Conservation (phyloP, 2,888 invertebrate genomes). For the Blomia tropicalis region DNA sequence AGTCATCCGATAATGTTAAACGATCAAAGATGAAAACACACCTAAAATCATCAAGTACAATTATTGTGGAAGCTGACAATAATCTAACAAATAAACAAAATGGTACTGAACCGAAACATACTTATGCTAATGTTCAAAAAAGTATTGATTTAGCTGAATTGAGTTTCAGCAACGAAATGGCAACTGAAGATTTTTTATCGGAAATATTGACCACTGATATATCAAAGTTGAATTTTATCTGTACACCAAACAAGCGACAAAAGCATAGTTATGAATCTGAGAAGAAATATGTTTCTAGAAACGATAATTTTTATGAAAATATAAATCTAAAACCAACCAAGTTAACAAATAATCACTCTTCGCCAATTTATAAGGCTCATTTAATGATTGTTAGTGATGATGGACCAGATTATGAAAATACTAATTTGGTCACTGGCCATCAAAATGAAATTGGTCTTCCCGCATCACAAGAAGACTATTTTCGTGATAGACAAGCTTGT, state of each 20-base stretch:
- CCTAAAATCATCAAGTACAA: background rate
- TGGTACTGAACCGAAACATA: background rate
- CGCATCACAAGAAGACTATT: background rate
- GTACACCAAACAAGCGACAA: background rate
- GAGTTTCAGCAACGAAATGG: conserved; percentile 7
- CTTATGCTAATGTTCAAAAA: background rate
- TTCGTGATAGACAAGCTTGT: background rate
- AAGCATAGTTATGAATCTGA: background rate
- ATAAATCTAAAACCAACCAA: background rate
- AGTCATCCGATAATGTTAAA: background rate
- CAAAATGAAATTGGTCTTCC: background rate
- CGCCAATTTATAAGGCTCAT: background rate
- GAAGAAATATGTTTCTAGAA: background rate
- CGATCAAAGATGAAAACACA: background rate
- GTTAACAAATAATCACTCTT: too few species aligned
- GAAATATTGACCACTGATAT: background rate
- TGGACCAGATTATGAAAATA: conserved; percentile 9
- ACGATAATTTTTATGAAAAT: conserved; percentile 1
- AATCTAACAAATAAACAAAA: background rate
- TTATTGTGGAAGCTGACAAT: background rate
- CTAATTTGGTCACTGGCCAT: background rate
- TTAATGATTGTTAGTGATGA: background rate
- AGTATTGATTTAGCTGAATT: background rate
- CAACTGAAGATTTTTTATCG: background rate
- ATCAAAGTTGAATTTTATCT: background rate